Conservation (phyloP, 2,888 invertebrate species). For the Pandemis cinnamomeana region DNA sequence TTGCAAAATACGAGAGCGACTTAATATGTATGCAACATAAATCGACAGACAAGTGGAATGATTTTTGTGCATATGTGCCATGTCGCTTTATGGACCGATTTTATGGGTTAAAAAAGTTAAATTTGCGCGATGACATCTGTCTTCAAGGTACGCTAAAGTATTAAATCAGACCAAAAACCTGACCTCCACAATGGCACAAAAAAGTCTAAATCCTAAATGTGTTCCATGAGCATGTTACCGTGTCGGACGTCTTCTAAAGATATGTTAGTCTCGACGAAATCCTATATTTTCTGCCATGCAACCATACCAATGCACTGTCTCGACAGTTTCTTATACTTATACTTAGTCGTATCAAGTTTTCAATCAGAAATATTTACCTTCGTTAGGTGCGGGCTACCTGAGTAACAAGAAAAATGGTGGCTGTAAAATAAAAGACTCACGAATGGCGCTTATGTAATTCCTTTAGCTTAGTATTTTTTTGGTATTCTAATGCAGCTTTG, state of each 20-base stretch:
- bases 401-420: slow-evolving; percentile 16
- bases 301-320: not conserved
- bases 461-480: slow-evolving; percentile 31
- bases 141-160: not conserved
- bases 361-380: not conserved
- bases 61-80: not conserved
- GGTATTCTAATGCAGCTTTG: slow-evolving; percentile 14
- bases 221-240: not conserved
- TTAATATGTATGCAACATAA: not conserved
- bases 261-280: not conserved
- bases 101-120: not conserved
- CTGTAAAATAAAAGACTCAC: slow-evolving; percentile 35
- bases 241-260: not conserved
- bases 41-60: not conserved
- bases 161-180: too few species aligned
- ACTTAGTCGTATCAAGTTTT: not conserved
- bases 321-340: not conserved
- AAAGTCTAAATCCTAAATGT: not conserved
- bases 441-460: slow-evolving; percentile 35
- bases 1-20: not conserved
- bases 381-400: slow-evolving; percentile 11
- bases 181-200: not conserved
- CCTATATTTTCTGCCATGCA: not conserved
- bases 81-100: not conserved
- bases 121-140: not conserved